These are phyloP conservation scores for Anguilla obscura DNA, from an alignment of 2,797 vertebrate genomes.

Conservation along the genomic window DNA sequence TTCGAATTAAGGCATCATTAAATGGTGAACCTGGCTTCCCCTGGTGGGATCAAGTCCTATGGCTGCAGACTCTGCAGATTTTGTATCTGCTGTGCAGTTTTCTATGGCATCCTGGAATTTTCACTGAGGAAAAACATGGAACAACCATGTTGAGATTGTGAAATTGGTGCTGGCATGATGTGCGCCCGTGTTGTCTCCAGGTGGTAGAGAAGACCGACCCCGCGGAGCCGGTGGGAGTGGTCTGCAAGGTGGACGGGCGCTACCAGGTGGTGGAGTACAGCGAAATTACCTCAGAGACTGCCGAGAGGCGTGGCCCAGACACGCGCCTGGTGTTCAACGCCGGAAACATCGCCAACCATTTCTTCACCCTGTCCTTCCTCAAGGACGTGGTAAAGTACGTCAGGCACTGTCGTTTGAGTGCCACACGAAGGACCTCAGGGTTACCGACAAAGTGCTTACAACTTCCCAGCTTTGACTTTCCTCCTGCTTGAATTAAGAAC, in stretches of 20 bases:
- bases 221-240: slow-evolving; percentile 91
- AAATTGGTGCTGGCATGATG: not conserved
- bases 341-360: slow-evolving; percentile 93
- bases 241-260: slow-evolving; percentile 85
- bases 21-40: not conserved
- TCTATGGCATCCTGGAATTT: not conserved
- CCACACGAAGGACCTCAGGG: not conserved
- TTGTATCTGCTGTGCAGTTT: not conserved
- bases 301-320: slow-evolving; percentile 79
- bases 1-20: too few relatives aligned
- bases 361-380: slow-evolving; percentile 89
- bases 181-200: slow-evolving; percentile 59
- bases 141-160: not conserved
- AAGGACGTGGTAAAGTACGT: slow-evolving; percentile 86
- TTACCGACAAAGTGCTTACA: not conserved
- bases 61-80: too few relatives aligned
- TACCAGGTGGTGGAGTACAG: slow-evolving; percentile 99
- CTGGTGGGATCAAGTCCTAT: not conserved
- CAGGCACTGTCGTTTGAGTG: not conserved
- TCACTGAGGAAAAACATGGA: not conserved
- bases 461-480: not conserved
- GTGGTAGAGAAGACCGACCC: slow-evolving; percentile 97
- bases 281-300: slow-evolving; percentile 89
- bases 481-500: not conserved
- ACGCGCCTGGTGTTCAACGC: slow-evolving; percentile 90